Percentiles rank a stretch among this genome's conserved stretches.
Evolutionary conservation across 1,140 invertebrate species (phyloP).

Genomic region (Hydropsyche tenuis): DNA sequence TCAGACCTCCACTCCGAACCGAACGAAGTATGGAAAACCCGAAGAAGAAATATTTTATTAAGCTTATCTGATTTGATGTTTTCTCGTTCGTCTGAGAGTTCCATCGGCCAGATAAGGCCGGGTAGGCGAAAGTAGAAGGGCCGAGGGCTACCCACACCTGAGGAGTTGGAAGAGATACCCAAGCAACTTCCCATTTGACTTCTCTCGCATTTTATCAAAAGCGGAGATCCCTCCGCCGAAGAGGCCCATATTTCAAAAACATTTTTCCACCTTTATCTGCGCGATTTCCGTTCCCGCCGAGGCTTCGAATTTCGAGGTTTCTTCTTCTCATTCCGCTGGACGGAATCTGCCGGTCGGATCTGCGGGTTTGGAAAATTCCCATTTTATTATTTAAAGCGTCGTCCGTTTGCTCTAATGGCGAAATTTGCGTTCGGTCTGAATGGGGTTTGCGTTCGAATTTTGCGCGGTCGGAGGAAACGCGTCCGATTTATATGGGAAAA

Average conservation of each 20-base stretch:
- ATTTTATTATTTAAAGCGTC: conserved; percentile 17
- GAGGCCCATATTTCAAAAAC: conserved; percentile 36
- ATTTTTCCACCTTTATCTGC: conserved; percentile 37
- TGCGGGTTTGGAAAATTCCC: conserved; percentile 19
- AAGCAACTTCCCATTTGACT: conserved; percentile 39
- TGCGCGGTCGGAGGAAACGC: background rate
- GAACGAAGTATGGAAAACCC: conserved; percentile 19
- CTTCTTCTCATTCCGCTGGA: background rate
- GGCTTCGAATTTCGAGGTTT: background rate
- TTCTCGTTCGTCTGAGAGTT: conserved; percentile 29
- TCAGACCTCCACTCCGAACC: background rate
- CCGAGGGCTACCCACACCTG: background rate
- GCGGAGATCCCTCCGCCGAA: conserved; percentile 25
- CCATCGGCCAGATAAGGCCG: conserved; percentile 35
- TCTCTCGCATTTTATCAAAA: conserved; percentile 40
- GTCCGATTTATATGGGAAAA: background rate
- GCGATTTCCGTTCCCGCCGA: conserved; percentile 18
- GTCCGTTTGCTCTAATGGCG: conserved; percentile 25
- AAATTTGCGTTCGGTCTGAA: conserved; percentile 19
- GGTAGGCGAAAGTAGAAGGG: background rate
- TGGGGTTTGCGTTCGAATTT: background rate
- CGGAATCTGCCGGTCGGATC: background rate
- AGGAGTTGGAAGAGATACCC: background rate
- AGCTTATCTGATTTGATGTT: conserved; percentile 42
- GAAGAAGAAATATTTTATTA: conserved; percentile 41